Evolutionary conservation across 2,888 invertebrate species (phyloP).

Genomic region (Scaptomyza parva): DNA sequence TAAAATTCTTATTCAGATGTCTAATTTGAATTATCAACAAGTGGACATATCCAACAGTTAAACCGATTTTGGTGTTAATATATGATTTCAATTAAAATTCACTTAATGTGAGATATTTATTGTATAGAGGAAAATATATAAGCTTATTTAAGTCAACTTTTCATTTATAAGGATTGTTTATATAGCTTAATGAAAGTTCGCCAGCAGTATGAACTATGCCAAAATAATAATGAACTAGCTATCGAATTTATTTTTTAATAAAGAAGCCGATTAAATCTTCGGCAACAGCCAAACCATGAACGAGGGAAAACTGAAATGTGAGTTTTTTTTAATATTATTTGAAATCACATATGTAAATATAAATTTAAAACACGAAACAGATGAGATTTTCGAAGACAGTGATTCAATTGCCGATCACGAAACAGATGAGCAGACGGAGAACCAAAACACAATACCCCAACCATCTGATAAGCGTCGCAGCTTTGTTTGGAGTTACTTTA

Average conservation of each 20-base stretch:
- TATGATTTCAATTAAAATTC: background rate
- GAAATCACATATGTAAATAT: too few relatives aligned
- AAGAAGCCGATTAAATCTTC: slow-evolving; percentile 29
- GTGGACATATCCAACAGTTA: background rate
- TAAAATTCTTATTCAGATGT: background rate
- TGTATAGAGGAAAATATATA: background rate
- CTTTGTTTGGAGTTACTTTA: slow-evolving; percentile 74
- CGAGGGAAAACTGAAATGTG: slow-evolving; percentile 40
- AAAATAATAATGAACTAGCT: slow-evolving; percentile 7
- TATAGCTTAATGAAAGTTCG: background rate
- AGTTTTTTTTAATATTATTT: slow-evolving; percentile 25
- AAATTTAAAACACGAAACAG: background rate
- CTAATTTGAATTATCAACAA: background rate
- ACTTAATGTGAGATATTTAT: background rate
- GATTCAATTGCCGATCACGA: slow-evolving; percentile 38
- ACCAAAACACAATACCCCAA: slow-evolving; percentile 35
- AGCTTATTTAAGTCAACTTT: background rate
- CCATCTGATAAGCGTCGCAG: slow-evolving; percentile 49
- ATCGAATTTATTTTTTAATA: slow-evolving; percentile 28
- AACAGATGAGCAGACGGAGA: slow-evolving; percentile 32
- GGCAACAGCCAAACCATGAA: slow-evolving; percentile 15
- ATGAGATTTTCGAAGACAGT: slow-evolving; percentile 41
- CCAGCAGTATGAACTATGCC: background rate
- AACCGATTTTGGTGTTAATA: background rate
- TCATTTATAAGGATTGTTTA: background rate